These are phyloP conservation scores for Cololabis saira DNA, from an alignment of 2,113 vertebrate species.

Conservation along the genomic window DNA sequence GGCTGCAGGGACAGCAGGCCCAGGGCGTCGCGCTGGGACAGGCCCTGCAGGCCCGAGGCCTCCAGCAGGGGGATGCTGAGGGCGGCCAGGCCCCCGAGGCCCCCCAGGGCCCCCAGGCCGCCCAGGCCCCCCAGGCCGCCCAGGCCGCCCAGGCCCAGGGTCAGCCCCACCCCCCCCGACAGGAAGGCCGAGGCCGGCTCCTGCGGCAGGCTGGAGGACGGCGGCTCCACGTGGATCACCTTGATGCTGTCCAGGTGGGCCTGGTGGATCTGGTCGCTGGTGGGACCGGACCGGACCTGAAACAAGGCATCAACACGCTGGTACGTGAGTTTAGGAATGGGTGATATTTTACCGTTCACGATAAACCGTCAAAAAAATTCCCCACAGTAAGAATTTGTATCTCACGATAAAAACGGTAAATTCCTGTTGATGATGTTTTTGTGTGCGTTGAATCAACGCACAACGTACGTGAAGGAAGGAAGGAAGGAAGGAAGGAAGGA, in stretches of 20 bases:
- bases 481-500: too few species aligned
- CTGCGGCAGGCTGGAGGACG: slow-evolving; percentile 90
- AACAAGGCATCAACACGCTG: too few species aligned
- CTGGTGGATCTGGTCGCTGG: slow-evolving; percentile 81
- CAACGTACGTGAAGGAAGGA: too few species aligned
- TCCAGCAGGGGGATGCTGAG: slow-evolving; percentile 87
- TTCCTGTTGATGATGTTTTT: too few species aligned
- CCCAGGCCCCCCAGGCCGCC: slow-evolving; percentile 63
- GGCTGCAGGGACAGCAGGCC: slow-evolving; percentile 91
- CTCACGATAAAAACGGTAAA: too few species aligned
- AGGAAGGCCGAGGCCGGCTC: slow-evolving; percentile 78
- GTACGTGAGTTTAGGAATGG: too few species aligned
- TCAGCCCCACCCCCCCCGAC: slow-evolving; percentile 56
- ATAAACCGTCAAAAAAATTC: too few species aligned
- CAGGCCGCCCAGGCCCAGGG: slow-evolving; percentile 36
- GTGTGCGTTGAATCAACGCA: too few species aligned
- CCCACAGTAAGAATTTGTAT: too few species aligned
- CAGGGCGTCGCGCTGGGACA: slow-evolving; percentile 86
- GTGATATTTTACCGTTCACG: too few species aligned
- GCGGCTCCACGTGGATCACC: slow-evolving; percentile 88
- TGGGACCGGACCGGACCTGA: slow-evolving; percentile 79
- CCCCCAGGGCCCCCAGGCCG: too few species aligned
- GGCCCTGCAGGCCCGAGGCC: slow-evolving; percentile 82
- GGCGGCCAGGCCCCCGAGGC: slow-evolving; percentile 69
- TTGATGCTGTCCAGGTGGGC: slow-evolving; percentile 87